Base-by-base conservation (phyloP, 1,140 invertebrate genomes). In the Macrocentrus cingulum region DNA sequence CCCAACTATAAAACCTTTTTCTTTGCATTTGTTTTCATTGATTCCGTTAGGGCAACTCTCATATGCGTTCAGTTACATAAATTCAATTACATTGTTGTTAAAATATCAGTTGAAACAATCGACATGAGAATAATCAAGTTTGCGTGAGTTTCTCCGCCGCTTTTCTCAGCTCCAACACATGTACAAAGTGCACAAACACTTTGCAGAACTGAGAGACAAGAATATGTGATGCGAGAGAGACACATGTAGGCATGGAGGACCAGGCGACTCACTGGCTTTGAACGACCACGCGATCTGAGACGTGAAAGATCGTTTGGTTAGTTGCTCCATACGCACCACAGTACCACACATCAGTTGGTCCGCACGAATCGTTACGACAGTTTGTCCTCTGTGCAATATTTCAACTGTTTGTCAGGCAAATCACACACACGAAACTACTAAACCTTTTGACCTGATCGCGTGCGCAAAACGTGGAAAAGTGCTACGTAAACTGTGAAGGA, bases 401-500 rank as follows among this genome's bases (percentile, higher is more conserved):
- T 29, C 25, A 29, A 29, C 4, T 5, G 25, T 29, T 29, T 29
- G 13, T 36, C 2, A 32, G 16, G 19, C 37, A 11, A 20, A 42
- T 25, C 16, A 29, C 13, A 46, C 25, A 39, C 8, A 15, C 8
- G 15, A 19, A 48, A 34, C 23, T 16, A 37, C 32, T 13, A 46
- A 56, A 41, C 45, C 55, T 48, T 19, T 57, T 57, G 55, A 57
- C 55, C 55, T 37, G n/a, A 57, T 57, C 46, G 45, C 55, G 55
- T 57, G 55, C 36, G 50, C 42, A 7, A 13, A 13, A 49, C 18
- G 45, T 57, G 45, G 15, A 57, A 50, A 42, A 23, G 45, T 57
- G 44, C 18, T 41, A 13, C 29, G 44, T 56, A 45, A 56, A 56
- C 54, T 56, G 48, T 56, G 6, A n/a, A 20, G 22, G 23, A 29